phyloP scores from a whole-genome alignment of 2,113 vertebrate genomes.

The Struthidea cinerea region DNA sequence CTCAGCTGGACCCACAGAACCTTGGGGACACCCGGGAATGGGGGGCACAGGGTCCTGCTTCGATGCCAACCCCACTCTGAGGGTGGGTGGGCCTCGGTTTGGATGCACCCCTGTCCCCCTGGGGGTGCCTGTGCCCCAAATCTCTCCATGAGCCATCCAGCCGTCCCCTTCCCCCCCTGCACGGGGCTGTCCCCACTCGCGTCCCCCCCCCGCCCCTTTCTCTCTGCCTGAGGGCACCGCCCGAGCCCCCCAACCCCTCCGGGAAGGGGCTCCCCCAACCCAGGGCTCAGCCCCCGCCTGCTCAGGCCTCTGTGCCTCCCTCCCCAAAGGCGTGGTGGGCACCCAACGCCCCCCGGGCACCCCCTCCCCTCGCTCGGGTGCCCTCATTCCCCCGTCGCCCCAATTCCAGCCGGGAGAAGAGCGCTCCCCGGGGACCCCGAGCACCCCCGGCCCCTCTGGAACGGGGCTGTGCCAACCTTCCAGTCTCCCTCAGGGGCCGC shows the following conservation, averaged over 20 bases:
- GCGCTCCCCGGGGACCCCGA: not conserved
- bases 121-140: not conserved
- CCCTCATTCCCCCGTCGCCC: not conserved
- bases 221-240: too few species aligned
- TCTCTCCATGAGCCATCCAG: accelerated
- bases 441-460: not conserved
- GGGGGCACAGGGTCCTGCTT: not conserved
- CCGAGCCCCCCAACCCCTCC: not conserved
- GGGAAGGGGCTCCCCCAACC: too few species aligned
- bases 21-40: not conserved
- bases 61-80: accelerated
- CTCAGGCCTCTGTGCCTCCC: too few species aligned
- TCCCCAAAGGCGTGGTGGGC: not conserved
- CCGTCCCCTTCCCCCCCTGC: not conserved
- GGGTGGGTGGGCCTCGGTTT: accelerated
- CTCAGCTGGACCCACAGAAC: not conserved
- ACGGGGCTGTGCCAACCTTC: not conserved
- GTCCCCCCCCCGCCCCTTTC: not conserved
- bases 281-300: too few species aligned
- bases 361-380: not conserved
- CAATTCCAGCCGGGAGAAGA: not conserved
- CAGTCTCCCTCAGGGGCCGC: not conserved
- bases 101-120: not conserved
- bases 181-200: not conserved
- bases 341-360: not conserved